Evolutionary conservation across 2,888 invertebrate genomes (phyloP).

Genomic region (Aricia artaxerxes): DNA sequence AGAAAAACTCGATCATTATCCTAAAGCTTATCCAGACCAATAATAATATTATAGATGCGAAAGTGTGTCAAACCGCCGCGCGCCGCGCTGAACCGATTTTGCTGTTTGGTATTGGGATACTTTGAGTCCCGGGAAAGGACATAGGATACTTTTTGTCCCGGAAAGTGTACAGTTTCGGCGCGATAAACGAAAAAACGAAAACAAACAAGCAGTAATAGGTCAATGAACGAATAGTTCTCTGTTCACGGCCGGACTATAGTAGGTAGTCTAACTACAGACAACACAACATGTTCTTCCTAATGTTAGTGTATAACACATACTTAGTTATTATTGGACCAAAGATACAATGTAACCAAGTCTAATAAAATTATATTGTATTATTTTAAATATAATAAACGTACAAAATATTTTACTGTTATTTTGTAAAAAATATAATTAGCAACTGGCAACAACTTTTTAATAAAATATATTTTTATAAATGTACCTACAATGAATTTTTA

Average conservation of each 20-base stretch:
- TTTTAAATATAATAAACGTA: neutral
- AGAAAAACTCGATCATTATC: too few relatives aligned
- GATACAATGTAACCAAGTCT: neutral
- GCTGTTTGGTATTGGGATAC: too few relatives aligned
- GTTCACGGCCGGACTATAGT: neutral
- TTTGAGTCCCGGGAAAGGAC: too few relatives aligned
- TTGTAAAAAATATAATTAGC: neutral
- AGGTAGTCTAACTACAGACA: neutral
- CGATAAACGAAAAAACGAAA: too few relatives aligned
- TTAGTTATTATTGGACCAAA: neutral
- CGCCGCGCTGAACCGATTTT: too few relatives aligned
- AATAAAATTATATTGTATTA: too few relatives aligned
- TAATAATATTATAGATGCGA: too few relatives aligned
- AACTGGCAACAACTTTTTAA: neutral
- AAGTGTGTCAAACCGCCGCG: too few relatives aligned
- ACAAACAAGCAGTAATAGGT: neutral
- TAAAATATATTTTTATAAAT: neutral
- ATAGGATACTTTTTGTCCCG: too few relatives aligned
- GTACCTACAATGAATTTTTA: neutral
- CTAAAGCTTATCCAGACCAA: too few relatives aligned
- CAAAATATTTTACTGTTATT: neutral
- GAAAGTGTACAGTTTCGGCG: too few relatives aligned
- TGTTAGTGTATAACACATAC: slow-evolving; percentile 7
- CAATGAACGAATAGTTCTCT: neutral
- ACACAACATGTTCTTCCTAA: neutral